Evolutionary conservation across 2,888 invertebrate genomes (phyloP).

Genomic region (Volucella zonaria): DNA sequence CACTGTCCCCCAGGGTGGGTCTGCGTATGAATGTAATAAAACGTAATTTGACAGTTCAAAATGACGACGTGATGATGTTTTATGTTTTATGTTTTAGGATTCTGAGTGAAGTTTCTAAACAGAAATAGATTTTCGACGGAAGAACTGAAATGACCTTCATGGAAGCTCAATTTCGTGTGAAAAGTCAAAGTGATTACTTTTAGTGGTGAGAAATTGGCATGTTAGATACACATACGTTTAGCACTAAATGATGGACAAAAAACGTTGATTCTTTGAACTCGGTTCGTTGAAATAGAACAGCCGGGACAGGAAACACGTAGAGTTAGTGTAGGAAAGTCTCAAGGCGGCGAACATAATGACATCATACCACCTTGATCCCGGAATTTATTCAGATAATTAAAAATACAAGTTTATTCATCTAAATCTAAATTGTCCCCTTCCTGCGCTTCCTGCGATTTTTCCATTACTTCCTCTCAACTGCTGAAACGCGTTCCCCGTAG

Average conservation of each 20-base stretch:
- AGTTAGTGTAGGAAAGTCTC: neutral
- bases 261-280: neutral
- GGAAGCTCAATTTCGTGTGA: constrained; percentile 38
- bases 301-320: neutral
- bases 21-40: constrained; percentile 8
- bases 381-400: no score
- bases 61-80: constrained; percentile 41
- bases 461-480: no score
- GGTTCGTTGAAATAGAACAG: no score
- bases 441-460: no score
- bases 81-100: constrained; percentile 24
- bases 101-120: neutral
- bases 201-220: constrained; percentile 4
- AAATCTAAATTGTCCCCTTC: no score
- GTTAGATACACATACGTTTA: neutral
- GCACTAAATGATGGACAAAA: neutral
- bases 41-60: constrained; percentile 48
- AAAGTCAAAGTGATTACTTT: constrained; percentile 8
- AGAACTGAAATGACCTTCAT: constrained; percentile 35
- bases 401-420: no score
- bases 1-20: no score
- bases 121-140: constrained; percentile 11
- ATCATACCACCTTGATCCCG: no score
- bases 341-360: no score
- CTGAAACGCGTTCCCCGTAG: no score